phyloP scores from a whole-genome alignment of 2,888 invertebrate species.

The Euproctis similis region DNA sequence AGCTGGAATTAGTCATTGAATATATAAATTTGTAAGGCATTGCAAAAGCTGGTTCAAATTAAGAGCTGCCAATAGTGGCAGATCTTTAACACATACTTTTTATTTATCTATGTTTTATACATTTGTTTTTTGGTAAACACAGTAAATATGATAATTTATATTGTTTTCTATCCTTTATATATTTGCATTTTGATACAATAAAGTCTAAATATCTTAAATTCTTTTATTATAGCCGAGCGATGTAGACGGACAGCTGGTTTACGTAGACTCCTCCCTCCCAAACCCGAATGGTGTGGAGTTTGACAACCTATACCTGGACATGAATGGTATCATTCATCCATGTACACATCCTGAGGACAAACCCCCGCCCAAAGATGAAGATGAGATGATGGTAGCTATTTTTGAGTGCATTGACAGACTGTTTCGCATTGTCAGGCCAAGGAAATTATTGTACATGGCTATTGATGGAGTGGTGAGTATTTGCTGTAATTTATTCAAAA shows the following conservation, averaged over 20 bases:
- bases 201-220: not conserved
- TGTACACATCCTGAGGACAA: slow-evolving; percentile 99
- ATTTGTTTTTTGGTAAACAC: no score
- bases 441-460: slow-evolving; percentile 98
- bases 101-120: no score
- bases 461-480: slow-evolving; percentile 94
- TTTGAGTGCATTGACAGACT: slow-evolving; percentile 98
- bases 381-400: slow-evolving; percentile 99
- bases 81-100: no score
- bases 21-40: no score
- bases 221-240: slow-evolving; percentile 78
- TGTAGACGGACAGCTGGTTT: slow-evolving; percentile 84
- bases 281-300: slow-evolving; percentile 98
- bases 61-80: no score
- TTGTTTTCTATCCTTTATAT: no score
- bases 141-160: no score
- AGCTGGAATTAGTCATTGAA: no score
- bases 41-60: no score
- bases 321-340: slow-evolving; percentile 99
- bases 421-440: slow-evolving; percentile 93
- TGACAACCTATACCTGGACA: slow-evolving; percentile 98
- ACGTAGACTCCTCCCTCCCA: slow-evolving; percentile 87
- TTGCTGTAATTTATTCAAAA: no score
- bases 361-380: slow-evolving; percentile 97
- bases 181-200: no score